Evolutionary conservation across 2,113 vertebrate genomes (phyloP).

Genomic region (Ranitomeya imitator): DNA sequence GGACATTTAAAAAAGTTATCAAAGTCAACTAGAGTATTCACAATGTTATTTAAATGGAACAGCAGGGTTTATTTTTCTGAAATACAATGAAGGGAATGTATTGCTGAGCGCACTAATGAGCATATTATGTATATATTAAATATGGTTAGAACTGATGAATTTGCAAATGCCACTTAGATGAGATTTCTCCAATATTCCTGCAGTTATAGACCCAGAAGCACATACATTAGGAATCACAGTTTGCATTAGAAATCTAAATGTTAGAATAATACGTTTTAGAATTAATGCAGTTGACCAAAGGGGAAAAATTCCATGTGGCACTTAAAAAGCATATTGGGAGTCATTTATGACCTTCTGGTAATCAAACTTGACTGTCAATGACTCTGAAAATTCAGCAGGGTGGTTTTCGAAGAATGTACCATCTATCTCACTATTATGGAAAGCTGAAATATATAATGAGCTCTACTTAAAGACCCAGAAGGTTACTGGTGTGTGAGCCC

Average conservation of each 20-base stretch:
- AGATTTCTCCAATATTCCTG: not conserved
- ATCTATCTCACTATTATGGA: not conserved
- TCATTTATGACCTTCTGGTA: not conserved
- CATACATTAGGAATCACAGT: not conserved
- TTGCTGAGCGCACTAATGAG: not conserved
- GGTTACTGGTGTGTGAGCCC: not conserved
- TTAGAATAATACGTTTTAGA: not conserved
- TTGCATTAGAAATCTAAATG: not conserved
- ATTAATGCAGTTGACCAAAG: not conserved
- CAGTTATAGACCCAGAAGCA: constrained; percentile 7
- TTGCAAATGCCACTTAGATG: not conserved
- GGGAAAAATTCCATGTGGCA: not conserved
- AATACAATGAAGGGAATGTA: constrained; percentile 9
- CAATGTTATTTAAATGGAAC: constrained; percentile 14
- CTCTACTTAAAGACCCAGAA: not conserved
- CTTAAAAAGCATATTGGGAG: not conserved
- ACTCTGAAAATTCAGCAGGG: not conserved
- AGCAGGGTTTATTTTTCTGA: not conserved
- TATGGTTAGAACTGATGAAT: not conserved
- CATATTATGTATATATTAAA: not conserved
- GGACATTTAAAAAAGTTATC: constrained; percentile 5
- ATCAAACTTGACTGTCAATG: not conserved
- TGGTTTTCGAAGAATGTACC: not conserved
- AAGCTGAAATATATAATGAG: not conserved
- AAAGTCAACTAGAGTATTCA: not conserved